These are phyloP conservation scores for Myioborus miniatus DNA, from an alignment of 2,797 vertebrate species.

Conservation along the genomic window DNA sequence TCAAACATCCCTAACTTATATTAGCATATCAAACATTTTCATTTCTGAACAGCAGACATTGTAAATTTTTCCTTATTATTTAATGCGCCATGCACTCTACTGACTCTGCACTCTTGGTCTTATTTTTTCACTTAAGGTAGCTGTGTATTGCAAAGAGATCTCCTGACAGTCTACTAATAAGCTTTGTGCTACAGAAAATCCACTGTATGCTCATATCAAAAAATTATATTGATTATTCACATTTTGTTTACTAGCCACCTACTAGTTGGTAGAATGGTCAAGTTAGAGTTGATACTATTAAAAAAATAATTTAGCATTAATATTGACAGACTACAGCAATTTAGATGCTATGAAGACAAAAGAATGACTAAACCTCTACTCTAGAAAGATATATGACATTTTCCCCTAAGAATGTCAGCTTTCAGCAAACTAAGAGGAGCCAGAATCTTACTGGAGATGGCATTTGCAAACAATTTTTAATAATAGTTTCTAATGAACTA, in stretches of 20 bases:
- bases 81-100: not conserved
- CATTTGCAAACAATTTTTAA: not conserved
- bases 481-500: not conserved
- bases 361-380: not conserved
- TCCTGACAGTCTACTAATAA: not conserved
- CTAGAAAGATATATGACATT: not conserved
- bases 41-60: not conserved
- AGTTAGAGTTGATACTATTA: not conserved
- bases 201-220: not conserved
- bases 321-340: not conserved
- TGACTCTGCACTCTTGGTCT: not conserved
- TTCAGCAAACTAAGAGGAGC: not conserved
- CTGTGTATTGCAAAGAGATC: rapidly evolving
- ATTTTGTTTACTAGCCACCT: not conserved
- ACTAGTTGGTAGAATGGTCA: not conserved
- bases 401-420: not conserved
- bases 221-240: not conserved
- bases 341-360: not conserved
- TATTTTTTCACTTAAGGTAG: not conserved
- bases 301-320: not conserved
- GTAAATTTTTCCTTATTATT: not conserved
- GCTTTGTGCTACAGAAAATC: not conserved
- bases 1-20: not conserved
- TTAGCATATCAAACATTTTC: not conserved
- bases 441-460: not conserved